phyloP scores from a whole-genome alignment of 2,113 vertebrate genomes.

The Phaethon lepturus region DNA sequence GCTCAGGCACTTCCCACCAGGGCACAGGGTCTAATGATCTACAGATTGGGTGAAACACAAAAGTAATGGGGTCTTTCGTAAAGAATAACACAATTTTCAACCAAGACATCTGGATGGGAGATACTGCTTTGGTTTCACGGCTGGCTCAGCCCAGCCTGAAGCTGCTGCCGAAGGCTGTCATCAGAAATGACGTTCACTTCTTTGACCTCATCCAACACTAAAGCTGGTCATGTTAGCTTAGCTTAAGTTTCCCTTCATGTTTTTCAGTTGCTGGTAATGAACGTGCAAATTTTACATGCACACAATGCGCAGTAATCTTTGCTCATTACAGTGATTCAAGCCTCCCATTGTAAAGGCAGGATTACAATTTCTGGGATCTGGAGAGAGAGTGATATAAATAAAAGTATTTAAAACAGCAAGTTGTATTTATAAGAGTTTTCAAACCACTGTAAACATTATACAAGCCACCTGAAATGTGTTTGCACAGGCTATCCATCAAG shows the following conservation, averaged over 20 bases:
- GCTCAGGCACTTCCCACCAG: not conserved
- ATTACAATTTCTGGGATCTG: not conserved
- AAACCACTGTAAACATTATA: not conserved
- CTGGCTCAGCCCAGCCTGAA: not conserved
- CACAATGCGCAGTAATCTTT: not conserved
- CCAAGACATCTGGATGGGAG: not conserved
- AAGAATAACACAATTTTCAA: not conserved
- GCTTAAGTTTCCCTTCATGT: not conserved
- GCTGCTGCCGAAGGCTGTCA: not conserved
- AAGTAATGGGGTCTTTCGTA: not conserved
- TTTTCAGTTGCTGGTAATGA: not conserved
- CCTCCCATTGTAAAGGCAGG: not conserved
- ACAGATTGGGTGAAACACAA: not conserved
- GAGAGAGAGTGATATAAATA: not conserved
- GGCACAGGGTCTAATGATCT: rapidly evolving
- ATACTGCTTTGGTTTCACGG: not conserved
- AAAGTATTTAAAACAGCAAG: not conserved
- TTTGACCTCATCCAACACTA: not conserved
- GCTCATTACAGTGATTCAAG: not conserved
- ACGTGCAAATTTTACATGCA: not conserved
- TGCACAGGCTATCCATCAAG: not conserved
- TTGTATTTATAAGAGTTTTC: not conserved
- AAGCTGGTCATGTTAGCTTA: not conserved
- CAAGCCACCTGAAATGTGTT: not conserved
- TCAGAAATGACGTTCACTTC: rapidly evolving